Base-by-base conservation (phyloP, 2,113 vertebrate species). In the Gallinago paraguaiae region DNA sequence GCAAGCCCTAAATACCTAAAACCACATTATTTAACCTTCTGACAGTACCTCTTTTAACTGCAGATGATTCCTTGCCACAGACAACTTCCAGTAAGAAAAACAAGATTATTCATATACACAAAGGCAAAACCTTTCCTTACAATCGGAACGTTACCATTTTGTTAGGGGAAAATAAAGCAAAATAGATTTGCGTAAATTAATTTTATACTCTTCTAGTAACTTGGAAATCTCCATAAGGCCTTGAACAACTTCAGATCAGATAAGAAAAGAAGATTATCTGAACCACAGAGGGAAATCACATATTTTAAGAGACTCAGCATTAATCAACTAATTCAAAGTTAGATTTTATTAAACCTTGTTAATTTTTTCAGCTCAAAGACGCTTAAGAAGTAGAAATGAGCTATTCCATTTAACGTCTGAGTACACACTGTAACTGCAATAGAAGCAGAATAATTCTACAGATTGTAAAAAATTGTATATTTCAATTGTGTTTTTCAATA, bases 231-330 rank as follows among this genome's bases (percentile, higher is more conserved):
- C 35, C 25, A n/a, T 25, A 78, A 61, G 48, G 64, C 65, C 71
- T 90, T 84, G 31, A 87, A 87, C 31, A 88, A 75, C 3, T 43
- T n/a, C 22, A 70, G 63, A 91, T 82, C 56, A 90, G 92, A 95
- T 77, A 95, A 91, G 50, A 91, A 93, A 90, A 90, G n/a, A 56
- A 90, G 67, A 93, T 91, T 94, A 96, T 86, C 59, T 82, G 77
- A 91, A 75, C 37, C 64, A 91, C 79, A 86, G 64, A 93, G 67
- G 65, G 48, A 95, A 96, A 88, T 67, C 71, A 92, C 30, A 10
- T 82, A 70, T 94, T 93, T 95, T 92, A 96, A 86, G 53, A 91
- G 39, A 80, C 39, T 80, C 18, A 11, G 43, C 65, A 93, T 94
- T 87, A 94, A 93, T 90, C 41, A 89, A 70, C 31, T 78, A 92